A percentile compares a stretch with the other conserved stretches of the same genome.
Evolutionary conservation across 2,113 vertebrate species (phyloP).

Genomic region (Tragulus kanchil): DNA sequence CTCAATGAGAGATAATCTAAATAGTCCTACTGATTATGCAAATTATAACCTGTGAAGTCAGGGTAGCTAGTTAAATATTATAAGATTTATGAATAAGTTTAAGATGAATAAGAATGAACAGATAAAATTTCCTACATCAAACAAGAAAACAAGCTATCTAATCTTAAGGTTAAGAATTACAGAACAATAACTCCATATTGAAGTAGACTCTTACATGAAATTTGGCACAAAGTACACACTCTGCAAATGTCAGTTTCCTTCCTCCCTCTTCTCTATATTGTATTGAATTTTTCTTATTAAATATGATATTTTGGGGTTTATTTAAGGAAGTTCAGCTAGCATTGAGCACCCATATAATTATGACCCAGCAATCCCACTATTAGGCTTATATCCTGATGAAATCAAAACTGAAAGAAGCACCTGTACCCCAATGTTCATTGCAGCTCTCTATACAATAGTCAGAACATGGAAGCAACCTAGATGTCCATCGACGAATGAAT

Average conservation of each 20-base stretch:
- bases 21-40: background rate
- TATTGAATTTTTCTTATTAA: slow-evolving; percentile 7
- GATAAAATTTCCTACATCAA: slow-evolving; percentile 3
- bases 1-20: background rate
- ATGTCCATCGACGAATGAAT: too few species aligned
- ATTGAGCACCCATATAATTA: background rate
- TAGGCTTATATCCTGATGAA: too few species aligned
- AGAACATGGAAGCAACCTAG: too few species aligned
- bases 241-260: slow-evolving; percentile 4
- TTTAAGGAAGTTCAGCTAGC: slow-evolving; percentile 10
- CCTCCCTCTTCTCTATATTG: background rate
- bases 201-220: background rate
- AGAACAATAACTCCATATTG: background rate
- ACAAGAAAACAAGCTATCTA: slow-evolving; percentile 1
- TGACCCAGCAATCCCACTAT: too few species aligned
- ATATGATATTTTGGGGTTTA: background rate
- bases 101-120: background rate
- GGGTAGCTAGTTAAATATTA: slow-evolving; percentile 16
- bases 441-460: too few species aligned
- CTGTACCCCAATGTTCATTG: too few species aligned
- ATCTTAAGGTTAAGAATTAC: background rate
- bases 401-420: too few species aligned
- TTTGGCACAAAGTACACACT: background rate
- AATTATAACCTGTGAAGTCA: slow-evolving; percentile 19
- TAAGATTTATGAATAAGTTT: background rate